phyloP scores from a whole-genome alignment of 2,797 vertebrate species.

The Tapirus indicus region DNA sequence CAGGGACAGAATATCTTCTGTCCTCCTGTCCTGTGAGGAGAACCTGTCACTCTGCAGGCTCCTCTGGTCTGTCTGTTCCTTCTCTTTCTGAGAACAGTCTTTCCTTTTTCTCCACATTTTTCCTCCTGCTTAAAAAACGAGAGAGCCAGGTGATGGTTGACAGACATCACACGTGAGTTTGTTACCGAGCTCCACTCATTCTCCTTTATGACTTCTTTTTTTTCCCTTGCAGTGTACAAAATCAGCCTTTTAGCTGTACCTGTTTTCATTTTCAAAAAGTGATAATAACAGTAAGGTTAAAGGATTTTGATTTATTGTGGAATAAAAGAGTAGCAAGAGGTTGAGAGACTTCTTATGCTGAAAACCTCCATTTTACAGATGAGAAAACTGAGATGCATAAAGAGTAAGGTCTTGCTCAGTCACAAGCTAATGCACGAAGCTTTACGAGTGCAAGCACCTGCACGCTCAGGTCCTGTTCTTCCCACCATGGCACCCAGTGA shows the following conservation, averaged over 20 bases:
- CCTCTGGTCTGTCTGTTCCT: background rate
- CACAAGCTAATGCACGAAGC: accelerated
- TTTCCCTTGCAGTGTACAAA: background rate
- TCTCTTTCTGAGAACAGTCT: background rate
- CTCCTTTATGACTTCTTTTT: background rate
- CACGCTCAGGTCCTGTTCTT: too few species aligned
- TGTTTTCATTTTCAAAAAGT: background rate
- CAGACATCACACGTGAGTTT: background rate
- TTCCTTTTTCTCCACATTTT: background rate
- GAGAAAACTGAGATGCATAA: background rate
- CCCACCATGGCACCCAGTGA: accelerated
- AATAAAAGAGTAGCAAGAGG: background rate
- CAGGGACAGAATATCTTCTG: background rate
- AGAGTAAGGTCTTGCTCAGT: too few species aligned
- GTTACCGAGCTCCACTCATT: accelerated
- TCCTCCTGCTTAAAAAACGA: background rate
- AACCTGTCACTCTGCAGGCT: background rate
- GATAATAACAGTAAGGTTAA: too few species aligned
- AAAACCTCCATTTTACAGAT: background rate
- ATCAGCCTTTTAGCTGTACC: background rate
- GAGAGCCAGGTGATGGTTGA: too few species aligned
- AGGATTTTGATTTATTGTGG: background rate
- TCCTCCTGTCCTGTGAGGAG: too few species aligned
- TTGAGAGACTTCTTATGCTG: background rate
- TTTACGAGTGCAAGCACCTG: accelerated